These are phyloP conservation scores for Dichetophora obliterata DNA, from an alignment of 2,888 invertebrate species.

Conservation along the genomic window DNA sequence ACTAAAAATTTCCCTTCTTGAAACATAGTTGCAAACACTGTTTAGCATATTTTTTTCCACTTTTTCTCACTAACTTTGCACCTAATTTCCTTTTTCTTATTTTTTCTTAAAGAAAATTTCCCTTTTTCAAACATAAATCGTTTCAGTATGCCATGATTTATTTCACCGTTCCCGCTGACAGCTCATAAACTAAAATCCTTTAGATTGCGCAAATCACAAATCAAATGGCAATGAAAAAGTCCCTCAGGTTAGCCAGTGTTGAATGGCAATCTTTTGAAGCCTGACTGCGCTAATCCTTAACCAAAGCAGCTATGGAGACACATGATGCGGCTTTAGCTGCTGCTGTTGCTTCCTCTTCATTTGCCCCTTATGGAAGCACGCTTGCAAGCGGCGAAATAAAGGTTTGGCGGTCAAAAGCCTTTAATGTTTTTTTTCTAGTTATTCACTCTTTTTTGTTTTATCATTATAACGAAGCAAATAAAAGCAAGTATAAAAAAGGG, in stretches of 20 bases:
- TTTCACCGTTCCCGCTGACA: slow-evolving; percentile 20
- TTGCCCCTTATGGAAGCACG: not conserved
- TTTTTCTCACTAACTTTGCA: not conserved
- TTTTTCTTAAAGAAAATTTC: not conserved
- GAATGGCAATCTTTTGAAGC: slow-evolving; percentile 7
- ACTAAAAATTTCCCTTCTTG: no score
- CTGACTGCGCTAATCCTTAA: not conserved
- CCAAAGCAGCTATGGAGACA: not conserved
- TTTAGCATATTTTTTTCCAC: not conserved
- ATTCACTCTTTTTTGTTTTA: not conserved
- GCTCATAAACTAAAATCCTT: slow-evolving; percentile 32
- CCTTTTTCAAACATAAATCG: slow-evolving; percentile 21
- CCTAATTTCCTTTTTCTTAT: not conserved
- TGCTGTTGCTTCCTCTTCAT: not conserved
- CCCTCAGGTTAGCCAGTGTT: not conserved
- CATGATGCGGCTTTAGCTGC: not conserved
- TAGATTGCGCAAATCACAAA: slow-evolving; percentile 17
- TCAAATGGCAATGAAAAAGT: slow-evolving; percentile 35
- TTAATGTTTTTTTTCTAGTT: slow-evolving; percentile 22
- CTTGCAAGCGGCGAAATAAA: slow-evolving; percentile 28
- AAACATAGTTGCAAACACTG: not conserved
- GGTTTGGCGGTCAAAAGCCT: slow-evolving; percentile 24
- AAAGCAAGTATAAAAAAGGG: not conserved
- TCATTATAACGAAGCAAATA: slow-evolving; percentile 18
- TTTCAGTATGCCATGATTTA: slow-evolving; percentile 14